Conservation (phyloP, 2,888 invertebrate species). For the Marasmarcha lunaedactyla region DNA sequence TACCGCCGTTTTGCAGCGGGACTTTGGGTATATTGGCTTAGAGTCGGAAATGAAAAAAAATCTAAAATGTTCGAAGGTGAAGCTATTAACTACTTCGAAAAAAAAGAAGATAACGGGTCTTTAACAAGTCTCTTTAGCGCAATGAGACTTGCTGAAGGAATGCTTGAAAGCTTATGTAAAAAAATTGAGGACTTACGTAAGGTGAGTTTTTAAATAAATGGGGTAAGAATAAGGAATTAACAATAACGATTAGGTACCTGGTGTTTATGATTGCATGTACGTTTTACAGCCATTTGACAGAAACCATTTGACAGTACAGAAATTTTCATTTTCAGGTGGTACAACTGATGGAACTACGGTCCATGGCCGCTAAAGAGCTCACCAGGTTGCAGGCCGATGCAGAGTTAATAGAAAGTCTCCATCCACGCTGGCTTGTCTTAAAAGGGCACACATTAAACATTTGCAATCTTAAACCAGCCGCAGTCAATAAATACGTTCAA, state of each 20-base stretch:
- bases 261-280: too few species aligned
- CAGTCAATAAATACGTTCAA: slow-evolving; percentile 30
- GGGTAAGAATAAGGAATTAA: too few species aligned
- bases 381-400: slow-evolving; percentile 38
- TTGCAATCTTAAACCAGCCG: slow-evolving; percentile 32
- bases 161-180: slow-evolving; percentile 54
- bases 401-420: slow-evolving; percentile 30
- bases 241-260: too few species aligned
- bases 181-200: slow-evolving; percentile 55
- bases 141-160: slow-evolving; percentile 51
- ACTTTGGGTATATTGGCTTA: slow-evolving; percentile 56
- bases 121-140: slow-evolving; percentile 39
- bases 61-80: slow-evolving; percentile 50
- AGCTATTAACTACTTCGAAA: slow-evolving; percentile 37
- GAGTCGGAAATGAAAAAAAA: slow-evolving; percentile 36
- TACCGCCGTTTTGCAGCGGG: slow-evolving; percentile 41
- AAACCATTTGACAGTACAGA: too few species aligned
- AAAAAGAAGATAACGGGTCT: slow-evolving; percentile 31
- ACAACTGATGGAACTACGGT: slow-evolving; percentile 54
- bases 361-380: slow-evolving; percentile 50
- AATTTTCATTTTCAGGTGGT: slow-evolving; percentile 51
- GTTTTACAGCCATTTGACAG: too few species aligned
- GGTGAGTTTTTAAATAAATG: slow-evolving; percentile 30
- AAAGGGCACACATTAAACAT: slow-evolving; percentile 39
- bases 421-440: slow-evolving; percentile 47